Percentiles rank a stretch among this genome's conserved stretches.
These are phyloP conservation scores for Dendroctonus valens DNA, from an alignment of 1,140 invertebrate species.

Conservation along the genomic window DNA sequence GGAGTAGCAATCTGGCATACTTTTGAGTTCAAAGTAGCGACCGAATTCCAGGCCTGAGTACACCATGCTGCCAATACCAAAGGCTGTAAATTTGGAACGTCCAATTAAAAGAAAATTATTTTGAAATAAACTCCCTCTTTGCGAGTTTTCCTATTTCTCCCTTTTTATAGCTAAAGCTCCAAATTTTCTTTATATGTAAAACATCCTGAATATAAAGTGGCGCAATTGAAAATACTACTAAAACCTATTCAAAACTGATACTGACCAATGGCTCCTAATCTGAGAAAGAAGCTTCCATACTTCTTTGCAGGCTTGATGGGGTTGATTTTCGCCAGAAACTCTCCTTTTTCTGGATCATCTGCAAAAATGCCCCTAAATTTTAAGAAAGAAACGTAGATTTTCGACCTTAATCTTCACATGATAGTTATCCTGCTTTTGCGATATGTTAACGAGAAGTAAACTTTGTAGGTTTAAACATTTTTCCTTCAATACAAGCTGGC, in stretches of 20 bases:
- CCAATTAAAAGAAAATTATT: too few relatives aligned
- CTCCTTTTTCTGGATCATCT: conserved; percentile 48
- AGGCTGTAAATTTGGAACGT: conserved; percentile 35
- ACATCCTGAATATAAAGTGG: too few relatives aligned
- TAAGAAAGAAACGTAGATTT: too few relatives aligned
- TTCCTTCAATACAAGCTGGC: too few relatives aligned
- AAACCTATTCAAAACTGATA: neutral
- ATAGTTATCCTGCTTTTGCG: too few relatives aligned
- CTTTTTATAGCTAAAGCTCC: too few relatives aligned
- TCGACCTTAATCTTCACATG: neutral
- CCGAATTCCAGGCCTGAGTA: conserved; percentile 93
- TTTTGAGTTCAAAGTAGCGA: conserved; percentile 87
- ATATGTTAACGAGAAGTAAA: too few relatives aligned
- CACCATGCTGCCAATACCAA: conserved; percentile 56
- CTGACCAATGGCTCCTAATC: conserved; percentile 73
- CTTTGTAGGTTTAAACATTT: too few relatives aligned
- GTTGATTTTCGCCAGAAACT: conserved; percentile 23
- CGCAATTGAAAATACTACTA: too few relatives aligned
- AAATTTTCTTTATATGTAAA: too few relatives aligned
- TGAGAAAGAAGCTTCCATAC: conserved; percentile 77
- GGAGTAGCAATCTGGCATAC: conserved; percentile 75
- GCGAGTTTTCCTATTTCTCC: too few relatives aligned
- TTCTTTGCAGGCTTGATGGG: conserved; percentile 49
- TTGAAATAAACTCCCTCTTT: too few relatives aligned
- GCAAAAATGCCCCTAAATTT: conserved; percentile 38